These are phyloP conservation scores for Eristalis tenax DNA, from an alignment of 2,888 invertebrate genomes.

Conservation along the genomic window DNA sequence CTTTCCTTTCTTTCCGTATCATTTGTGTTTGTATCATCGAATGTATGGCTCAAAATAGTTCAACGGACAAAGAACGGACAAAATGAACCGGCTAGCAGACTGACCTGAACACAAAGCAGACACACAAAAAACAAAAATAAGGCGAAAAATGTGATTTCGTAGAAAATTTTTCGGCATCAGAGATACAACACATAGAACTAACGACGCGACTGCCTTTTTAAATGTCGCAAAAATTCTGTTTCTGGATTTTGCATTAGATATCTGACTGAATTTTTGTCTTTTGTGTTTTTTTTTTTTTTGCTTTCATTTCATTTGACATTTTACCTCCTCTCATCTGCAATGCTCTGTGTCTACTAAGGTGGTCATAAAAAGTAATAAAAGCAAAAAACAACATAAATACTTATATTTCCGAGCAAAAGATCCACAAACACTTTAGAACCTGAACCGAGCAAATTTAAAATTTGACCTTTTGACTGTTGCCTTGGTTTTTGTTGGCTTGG, in stretches of 20 bases:
- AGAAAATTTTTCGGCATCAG: constrained; percentile 63
- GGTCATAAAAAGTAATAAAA: constrained; percentile 54
- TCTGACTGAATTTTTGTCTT: constrained; percentile 24
- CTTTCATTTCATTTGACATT: constrained; percentile 40
- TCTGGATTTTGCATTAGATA: constrained; percentile 56
- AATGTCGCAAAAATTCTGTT: constrained; percentile 61
- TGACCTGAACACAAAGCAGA: constrained; percentile 20
- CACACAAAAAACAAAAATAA: constrained; percentile 21
- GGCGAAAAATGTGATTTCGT: constrained; percentile 57
- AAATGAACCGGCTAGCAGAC: constrained; percentile 54
- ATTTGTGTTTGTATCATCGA: constrained; percentile 19
- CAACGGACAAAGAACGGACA: constrained; percentile 67
- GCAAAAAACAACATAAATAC: constrained; percentile 17
- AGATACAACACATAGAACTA: constrained; percentile 25
- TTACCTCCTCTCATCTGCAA: constrained; percentile 43
- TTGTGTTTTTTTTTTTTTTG: constrained; percentile 11
- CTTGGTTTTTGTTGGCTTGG: background rate
- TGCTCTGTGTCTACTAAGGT: constrained; percentile 38
- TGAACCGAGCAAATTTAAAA: constrained; percentile 22
- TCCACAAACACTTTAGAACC: constrained; percentile 3
- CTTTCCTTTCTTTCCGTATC: background rate
- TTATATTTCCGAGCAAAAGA: constrained; percentile 27
- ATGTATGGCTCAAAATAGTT: constrained; percentile 59
- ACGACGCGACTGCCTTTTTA: constrained; percentile 41
- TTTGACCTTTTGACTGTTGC: constrained; percentile 42